A percentile compares a stretch with the other conserved stretches of the same genome.
Evolutionary conservation across 2,888 invertebrate species (phyloP).

Genomic region (Notodonta dromedarius): DNA sequence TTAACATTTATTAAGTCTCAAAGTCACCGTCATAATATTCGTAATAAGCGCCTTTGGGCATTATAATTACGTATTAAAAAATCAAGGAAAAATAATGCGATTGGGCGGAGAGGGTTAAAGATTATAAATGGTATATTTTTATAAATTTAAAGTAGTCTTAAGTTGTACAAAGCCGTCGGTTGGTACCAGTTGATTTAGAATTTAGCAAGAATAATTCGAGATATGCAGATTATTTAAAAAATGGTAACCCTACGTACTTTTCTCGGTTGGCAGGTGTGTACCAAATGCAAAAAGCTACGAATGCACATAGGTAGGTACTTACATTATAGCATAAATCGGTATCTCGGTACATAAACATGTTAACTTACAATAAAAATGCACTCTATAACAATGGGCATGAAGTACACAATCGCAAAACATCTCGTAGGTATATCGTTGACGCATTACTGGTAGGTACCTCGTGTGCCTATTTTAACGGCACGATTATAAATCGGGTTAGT

Average conservation of each 20-base stretch:
- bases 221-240: not conserved
- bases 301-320: not conserved
- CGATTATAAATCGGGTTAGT: slow-evolving; percentile 31
- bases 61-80: not conserved
- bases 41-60: not conserved
- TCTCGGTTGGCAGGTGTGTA: slow-evolving; percentile 37
- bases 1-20: not conserved
- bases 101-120: not conserved
- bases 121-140: too few relatives aligned
- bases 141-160: not conserved
- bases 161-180: too few relatives aligned
- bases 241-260: not conserved
- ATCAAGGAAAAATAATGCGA: not conserved
- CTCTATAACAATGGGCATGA: not conserved
- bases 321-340: too few relatives aligned
- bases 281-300: slow-evolving; percentile 27
- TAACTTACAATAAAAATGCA: not conserved
- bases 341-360: not conserved
- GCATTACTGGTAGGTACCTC: not conserved
- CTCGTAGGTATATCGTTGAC: not conserved
- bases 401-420: too few relatives aligned
- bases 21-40: not conserved
- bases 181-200: too few relatives aligned
- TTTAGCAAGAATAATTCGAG: not conserved
- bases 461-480: slow-evolving; percentile 16